Evolutionary conservation across 2,888 invertebrate genomes (phyloP).

Genomic region (Scrobipalpa costella): DNA sequence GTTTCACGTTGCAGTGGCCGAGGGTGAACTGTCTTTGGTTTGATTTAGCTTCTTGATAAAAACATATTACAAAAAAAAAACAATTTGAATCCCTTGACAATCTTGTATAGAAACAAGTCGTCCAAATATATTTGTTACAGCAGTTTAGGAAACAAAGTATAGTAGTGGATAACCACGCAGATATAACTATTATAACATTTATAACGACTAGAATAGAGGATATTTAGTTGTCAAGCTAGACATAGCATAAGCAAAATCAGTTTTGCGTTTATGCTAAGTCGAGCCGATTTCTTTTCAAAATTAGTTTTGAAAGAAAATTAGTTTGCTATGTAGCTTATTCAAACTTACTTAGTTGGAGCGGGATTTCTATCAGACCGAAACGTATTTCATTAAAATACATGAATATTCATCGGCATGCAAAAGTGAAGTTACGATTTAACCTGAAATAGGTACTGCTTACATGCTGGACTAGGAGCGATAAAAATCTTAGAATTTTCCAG

Average conservation of each 20-base stretch:
- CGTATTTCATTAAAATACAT: conserved; percentile 30
- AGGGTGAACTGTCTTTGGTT: neutral
- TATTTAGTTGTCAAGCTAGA: no score
- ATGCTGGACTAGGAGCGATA: no score
- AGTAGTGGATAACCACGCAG: no score
- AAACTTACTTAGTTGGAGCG: conserved; percentile 33
- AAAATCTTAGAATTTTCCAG: no score
- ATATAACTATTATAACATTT: no score
- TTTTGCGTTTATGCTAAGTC: neutral
- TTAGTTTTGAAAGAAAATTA: neutral
- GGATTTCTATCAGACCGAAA: conserved; percentile 30
- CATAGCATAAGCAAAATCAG: no score
- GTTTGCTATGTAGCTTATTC: neutral
- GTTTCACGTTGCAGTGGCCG: neutral
- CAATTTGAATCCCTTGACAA: no score
- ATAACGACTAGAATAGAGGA: no score
- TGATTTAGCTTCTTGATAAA: neutral
- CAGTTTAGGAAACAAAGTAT: no score
- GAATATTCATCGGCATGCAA: conserved; percentile 26
- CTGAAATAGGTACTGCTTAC: conserved; percentile 20
- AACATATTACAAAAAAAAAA: neutral
- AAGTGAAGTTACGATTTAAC: conserved; percentile 23
- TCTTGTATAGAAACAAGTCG: no score
- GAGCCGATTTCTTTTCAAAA: neutral
- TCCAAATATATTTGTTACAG: no score